Evolutionary conservation across 2,888 invertebrate species (phyloP), one percentile per base, ranked within the genome.

Genomic region (Leucophenga maculata): DNA sequence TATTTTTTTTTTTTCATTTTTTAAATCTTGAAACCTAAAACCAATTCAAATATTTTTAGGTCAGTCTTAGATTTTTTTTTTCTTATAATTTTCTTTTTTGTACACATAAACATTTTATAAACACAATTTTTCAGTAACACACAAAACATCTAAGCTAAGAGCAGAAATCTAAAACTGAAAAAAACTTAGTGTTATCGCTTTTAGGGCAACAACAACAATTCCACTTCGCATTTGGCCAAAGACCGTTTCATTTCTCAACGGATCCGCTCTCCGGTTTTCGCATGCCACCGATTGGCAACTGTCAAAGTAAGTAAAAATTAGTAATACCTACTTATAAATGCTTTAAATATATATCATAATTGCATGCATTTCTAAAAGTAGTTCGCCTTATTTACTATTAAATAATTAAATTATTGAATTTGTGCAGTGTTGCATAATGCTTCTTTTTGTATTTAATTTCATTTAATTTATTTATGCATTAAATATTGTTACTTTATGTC

Each of bases 201-300:
- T 91, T 94, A 97, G 97, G 97, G 91, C 95, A 95, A 90, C 97
- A 97, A 90, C 96, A 97, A 90, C 96, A 96, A 91, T 96, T 97
- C 90, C 96, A 97, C 90, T 96, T 97, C 90, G 95, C 95, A 84
- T 95, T 94, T 80, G 95, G 95, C 54, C 95, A 95, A 88, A 91
- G 95, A 75, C 95, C 95, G 68, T 95, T 95, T 89, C 93, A 95
- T 71, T 95, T 97, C 85, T 95, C 95, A 77, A 93, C 95, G 69
- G 95, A 95, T 89, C 95, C 95, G 52, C 90, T 96, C 62, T 95
- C 95, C 59, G 94, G 94, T 76, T 96, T 95, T 89, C 91, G 95
- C 72, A 95, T 95, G 94, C 95, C 95, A 74, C 95, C 95, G 78
- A 95, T 95, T 89, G 94, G 94, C 86, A 94, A 95, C 83, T 96